phyloP scores from a whole-genome alignment of 1,140 invertebrate species.

The Drosophila fuyamai region DNA sequence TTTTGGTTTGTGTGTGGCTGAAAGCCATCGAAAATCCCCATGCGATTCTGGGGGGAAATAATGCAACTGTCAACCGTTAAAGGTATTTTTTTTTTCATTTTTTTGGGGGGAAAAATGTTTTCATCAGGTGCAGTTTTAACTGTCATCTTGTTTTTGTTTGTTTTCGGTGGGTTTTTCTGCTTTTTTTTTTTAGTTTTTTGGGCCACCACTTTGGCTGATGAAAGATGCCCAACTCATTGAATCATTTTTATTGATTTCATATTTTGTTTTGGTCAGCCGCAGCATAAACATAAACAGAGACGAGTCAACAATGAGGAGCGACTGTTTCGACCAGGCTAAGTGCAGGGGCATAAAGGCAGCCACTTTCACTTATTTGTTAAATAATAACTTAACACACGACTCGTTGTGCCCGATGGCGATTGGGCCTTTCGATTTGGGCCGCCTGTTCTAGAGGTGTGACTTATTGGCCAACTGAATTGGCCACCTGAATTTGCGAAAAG shows the following conservation, averaged over 20 bases:
- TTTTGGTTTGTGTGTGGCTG: conserved; percentile 2
- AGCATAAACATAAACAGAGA: conserved; percentile 72
- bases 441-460: conserved; percentile 53
- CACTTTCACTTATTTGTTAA: conserved; percentile 82
- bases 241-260: conserved; percentile 82
- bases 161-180: conserved; percentile 16
- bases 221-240: conserved; percentile 75
- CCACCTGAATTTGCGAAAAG: conserved; percentile 27
- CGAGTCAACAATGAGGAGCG: conserved; percentile 68
- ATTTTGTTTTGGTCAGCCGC: conserved; percentile 55
- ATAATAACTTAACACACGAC: conserved; percentile 67
- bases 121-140: conserved; percentile 49
- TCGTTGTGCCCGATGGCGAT: conserved; percentile 4
- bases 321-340: conserved; percentile 65
- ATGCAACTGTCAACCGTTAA: conserved; percentile 30
- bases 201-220: conserved; percentile 62
- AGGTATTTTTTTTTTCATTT: conserved; percentile 5
- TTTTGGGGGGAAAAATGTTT: conserved; percentile 25
- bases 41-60: conserved; percentile 42
- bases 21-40: conserved; percentile 28
- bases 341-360: conserved; percentile 70
- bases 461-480: conserved; percentile 22
- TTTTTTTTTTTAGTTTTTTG: conserved; percentile 28
- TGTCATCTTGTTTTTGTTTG: conserved; percentile 24
- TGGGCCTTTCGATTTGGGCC: conserved; percentile 20